Conservation (phyloP, 2,888 invertebrate species). For the Mycalesis mineus region DNA sequence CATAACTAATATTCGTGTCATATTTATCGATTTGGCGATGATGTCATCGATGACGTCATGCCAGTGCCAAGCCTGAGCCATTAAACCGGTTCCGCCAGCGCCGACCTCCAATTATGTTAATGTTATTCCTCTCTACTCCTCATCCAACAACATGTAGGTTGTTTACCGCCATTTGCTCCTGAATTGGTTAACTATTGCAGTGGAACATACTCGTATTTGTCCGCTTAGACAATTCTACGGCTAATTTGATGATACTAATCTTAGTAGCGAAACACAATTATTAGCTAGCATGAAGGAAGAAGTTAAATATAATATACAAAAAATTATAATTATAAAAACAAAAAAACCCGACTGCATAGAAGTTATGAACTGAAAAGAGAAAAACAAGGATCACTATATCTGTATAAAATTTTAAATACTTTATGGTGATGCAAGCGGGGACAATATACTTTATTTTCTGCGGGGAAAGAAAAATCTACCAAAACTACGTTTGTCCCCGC, state of each 20-base stretch:
- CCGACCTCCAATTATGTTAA: slow-evolving; percentile 73
- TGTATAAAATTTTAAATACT: too few species aligned
- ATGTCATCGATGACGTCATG: slow-evolving; percentile 68
- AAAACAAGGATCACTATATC: too few species aligned
- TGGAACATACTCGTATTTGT: not conserved
- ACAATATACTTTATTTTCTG: too few species aligned
- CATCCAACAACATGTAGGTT: slow-evolving; percentile 31
- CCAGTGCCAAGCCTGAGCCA: slow-evolving; percentile 45
- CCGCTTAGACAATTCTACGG: not conserved
- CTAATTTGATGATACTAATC: not conserved
- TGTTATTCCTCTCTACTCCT: slow-evolving; percentile 52
- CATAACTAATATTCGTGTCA: not conserved
- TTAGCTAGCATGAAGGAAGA: too few species aligned
- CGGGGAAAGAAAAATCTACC: too few species aligned
- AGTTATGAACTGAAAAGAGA: too few species aligned
- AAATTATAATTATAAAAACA: too few species aligned
- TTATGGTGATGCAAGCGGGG: too few species aligned
- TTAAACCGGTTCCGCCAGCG: slow-evolving; percentile 58
- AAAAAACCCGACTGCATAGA: too few species aligned
- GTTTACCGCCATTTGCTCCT: slow-evolving; percentile 30
- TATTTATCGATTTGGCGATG: slow-evolving; percentile 35
- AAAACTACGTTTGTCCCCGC: too few species aligned
- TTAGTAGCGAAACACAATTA: not conserved
- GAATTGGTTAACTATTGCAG: slow-evolving; percentile 4
- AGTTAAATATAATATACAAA: too few species aligned